Evolutionary conservation across 2,888 invertebrate genomes (phyloP).

Genomic region (Lepas anatifera): DNA sequence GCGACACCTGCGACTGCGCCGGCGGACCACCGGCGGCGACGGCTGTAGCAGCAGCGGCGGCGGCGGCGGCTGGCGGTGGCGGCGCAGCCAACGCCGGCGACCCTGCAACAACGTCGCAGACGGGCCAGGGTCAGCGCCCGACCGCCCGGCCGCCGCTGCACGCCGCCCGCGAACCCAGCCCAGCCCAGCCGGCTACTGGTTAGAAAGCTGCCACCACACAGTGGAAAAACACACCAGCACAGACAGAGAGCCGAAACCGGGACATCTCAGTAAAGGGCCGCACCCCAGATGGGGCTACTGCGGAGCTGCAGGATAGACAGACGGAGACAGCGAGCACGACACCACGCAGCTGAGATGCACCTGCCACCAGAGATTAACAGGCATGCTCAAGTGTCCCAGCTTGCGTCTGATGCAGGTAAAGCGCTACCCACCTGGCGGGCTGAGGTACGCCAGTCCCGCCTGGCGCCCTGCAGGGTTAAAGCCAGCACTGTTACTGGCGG

Average conservation of each 20-base stretch:
- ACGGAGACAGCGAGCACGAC: not conserved
- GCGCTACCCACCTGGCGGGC: not conserved
- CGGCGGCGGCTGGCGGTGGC: not conserved
- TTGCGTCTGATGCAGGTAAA: too few species aligned
- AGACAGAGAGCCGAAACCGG: not conserved
- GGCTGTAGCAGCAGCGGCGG: not conserved
- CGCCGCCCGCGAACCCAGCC: not conserved
- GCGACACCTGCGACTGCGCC: not conserved
- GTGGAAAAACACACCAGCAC: too few species aligned
- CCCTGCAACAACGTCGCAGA: not conserved
- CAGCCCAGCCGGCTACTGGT: too few species aligned
- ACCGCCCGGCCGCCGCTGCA: not conserved
- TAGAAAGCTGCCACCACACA: too few species aligned
- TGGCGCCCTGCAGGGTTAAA: not conserved
- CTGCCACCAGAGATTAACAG: not conserved
- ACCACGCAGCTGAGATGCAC: not conserved
- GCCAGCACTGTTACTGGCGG: too few species aligned
- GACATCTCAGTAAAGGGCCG: too few species aligned
- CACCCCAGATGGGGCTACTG: too few species aligned
- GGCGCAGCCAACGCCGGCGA: too few species aligned
- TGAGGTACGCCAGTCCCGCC: not conserved
- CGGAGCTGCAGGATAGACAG: too few species aligned
- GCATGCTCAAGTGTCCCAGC: not conserved
- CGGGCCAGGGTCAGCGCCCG: not conserved
- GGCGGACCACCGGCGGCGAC: constrained; percentile 22